These are phyloP conservation scores for Gallinago undulata DNA, from an alignment of 2,113 vertebrate genomes.

Conservation along the genomic window DNA sequence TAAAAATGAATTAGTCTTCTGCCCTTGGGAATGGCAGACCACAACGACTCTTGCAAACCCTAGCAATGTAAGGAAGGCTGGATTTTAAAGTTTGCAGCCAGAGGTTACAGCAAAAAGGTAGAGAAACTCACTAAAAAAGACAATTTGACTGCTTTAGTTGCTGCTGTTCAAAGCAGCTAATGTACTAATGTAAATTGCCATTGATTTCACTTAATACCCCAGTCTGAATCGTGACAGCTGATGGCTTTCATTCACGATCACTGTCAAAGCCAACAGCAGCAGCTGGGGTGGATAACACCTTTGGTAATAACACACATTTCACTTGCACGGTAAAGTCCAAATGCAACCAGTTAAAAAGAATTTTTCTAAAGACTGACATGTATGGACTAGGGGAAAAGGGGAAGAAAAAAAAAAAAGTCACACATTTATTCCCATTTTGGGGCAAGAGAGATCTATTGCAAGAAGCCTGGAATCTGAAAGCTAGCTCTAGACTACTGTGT, in stretches of 20 bases:
- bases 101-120: not conserved
- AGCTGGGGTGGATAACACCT: not conserved
- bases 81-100: not conserved
- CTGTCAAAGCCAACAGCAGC: not conserved
- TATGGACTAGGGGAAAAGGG: fast-evolving
- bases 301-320: not conserved
- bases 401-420: too few species aligned
- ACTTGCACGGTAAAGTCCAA: not conserved
- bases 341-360: not conserved
- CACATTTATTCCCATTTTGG: not conserved
- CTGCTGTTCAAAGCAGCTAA: not conserved
- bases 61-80: not conserved
- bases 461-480: not conserved
- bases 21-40: not conserved
- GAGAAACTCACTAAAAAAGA: not conserved
- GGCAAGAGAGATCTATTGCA: not conserved
- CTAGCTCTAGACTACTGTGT: not conserved
- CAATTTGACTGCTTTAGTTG: not conserved
- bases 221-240: not conserved
- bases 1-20: slow-evolving; percentile 39
- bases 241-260: not conserved
- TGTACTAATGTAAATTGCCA: not conserved
- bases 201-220: not conserved
- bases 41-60: not conserved
- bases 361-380: not conserved